Evolutionary conservation across 2,888 invertebrate genomes (phyloP).

Genomic region (Panorpa germanica): DNA sequence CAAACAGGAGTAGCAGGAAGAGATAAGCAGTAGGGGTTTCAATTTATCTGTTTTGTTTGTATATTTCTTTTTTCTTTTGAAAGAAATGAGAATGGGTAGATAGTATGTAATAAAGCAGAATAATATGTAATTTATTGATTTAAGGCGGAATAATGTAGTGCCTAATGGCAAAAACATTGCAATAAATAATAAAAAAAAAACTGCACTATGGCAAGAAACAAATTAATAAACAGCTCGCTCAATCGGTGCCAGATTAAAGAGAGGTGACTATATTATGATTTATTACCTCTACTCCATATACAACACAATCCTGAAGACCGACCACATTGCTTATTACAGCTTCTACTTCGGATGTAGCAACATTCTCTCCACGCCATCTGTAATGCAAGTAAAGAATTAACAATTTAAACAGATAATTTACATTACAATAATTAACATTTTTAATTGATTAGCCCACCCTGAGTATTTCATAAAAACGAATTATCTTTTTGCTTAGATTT

Average conservation of each 20-base stretch:
- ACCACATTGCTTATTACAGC: constrained; percentile 63
- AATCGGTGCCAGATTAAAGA: no score
- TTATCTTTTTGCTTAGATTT: no score
- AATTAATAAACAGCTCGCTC: not conserved
- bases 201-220: constrained; percentile 2
- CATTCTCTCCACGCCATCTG: constrained; percentile 92
- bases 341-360: constrained; percentile 91
- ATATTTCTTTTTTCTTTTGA: no score
- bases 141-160: no score
- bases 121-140: no score
- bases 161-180: not conserved
- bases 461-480: not conserved
- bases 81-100: no score
- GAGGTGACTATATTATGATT: not conserved
- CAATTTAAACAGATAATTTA: constrained; percentile 5
- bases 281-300: constrained; percentile 79
- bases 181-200: constrained; percentile 3
- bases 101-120: no score
- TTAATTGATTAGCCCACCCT: not conserved
- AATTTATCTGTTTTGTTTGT: no score
- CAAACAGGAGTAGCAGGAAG: no score
- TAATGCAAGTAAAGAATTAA: constrained; percentile 8
- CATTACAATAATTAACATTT: not conserved
- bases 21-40: no score
- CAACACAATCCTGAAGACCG: constrained; percentile 58